Base-by-base conservation (phyloP, 2,888 invertebrate species). In the Tachina fera region DNA sequence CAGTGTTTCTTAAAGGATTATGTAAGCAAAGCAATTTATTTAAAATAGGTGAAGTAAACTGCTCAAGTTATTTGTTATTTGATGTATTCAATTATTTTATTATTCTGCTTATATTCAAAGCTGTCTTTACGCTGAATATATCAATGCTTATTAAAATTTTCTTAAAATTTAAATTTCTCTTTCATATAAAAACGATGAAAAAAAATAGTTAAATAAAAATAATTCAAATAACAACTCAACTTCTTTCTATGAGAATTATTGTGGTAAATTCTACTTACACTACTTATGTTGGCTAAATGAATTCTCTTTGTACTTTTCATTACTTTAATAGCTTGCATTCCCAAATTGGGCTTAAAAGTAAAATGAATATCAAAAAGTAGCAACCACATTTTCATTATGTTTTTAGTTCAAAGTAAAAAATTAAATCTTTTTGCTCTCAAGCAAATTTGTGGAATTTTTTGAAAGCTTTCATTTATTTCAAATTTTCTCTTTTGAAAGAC, bases 321-420 rank as follows among this genome's bases (percentile, higher is more conserved):
- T 41, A n/a, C 11, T 61, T 65, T n/a, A 16, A 67, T 67, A 56
- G 53, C 41, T 56, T 58, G 14, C 70, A 60, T 70, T 70, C 53
- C 63, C 39, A 53, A 71, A 78, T 77, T 70, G 49, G 68, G 49
- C 60, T 70, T 70, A 51, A 68, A 51, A 78, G 16, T 61, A 60
- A 68, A 78, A 68, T 14, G 16, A 41, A 16, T 39, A 39, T 0
- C n/a, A 58, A 58, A 60, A 63, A n/a, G 4, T 77, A 45, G 31
- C 41, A 72, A 72, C 79, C 79, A 72, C 65, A 72, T 63, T 71
- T 70, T 61, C 45, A 67, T 49, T 77, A 19, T 51, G 41, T 39
- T 67, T 76, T 53, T 53, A 22, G 39, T 16, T 22, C 1, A 22
- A 53, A 41, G 53, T 53, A 31, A 53, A 43, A 16, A 53, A n/a